Evolutionary conservation across 2,888 invertebrate genomes (phyloP).

Genomic region (Punctoribates punctum): DNA sequence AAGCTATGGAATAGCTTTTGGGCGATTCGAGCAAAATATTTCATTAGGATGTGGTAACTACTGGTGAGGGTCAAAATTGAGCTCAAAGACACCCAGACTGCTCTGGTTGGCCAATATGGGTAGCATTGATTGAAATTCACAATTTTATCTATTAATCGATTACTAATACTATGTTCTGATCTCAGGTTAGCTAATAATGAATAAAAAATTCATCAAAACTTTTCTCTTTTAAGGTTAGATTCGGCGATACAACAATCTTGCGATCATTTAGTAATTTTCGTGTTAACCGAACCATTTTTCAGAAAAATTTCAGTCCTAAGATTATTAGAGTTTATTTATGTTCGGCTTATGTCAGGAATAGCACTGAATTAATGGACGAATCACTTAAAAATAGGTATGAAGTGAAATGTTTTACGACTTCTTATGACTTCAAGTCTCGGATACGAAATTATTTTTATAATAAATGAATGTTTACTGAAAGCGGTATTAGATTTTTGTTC

Average conservation of each 20-base stretch:
- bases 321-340: not conserved
- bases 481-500: not conserved
- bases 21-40: too few relatives aligned
- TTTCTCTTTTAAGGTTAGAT: not conserved
- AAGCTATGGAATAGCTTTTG: too few relatives aligned
- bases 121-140: too few relatives aligned
- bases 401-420: slow-evolving; percentile 5
- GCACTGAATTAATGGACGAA: not conserved
- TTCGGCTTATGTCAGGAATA: not conserved
- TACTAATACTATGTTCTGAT: too few relatives aligned
- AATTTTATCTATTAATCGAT: too few relatives aligned
- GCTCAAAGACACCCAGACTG: too few relatives aligned
- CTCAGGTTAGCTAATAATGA: not conserved
- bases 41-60: too few relatives aligned
- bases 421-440: not conserved
- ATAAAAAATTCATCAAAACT: slow-evolving; percentile 5
- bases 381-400: not conserved
- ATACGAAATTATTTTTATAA: not conserved
- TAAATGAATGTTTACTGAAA: slow-evolving; percentile 12
- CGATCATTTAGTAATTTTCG: not conserved
- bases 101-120: too few relatives aligned
- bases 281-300: slow-evolving; percentile 21
- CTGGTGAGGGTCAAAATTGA: too few relatives aligned
- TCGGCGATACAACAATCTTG: not conserved
- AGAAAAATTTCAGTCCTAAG: not conserved